A percentile compares a stretch with the other conserved stretches of the same genome.
These are phyloP conservation scores for Drosophila pseudotakahashii DNA, from an alignment of 2,888 invertebrate genomes.

Conservation along the genomic window DNA sequence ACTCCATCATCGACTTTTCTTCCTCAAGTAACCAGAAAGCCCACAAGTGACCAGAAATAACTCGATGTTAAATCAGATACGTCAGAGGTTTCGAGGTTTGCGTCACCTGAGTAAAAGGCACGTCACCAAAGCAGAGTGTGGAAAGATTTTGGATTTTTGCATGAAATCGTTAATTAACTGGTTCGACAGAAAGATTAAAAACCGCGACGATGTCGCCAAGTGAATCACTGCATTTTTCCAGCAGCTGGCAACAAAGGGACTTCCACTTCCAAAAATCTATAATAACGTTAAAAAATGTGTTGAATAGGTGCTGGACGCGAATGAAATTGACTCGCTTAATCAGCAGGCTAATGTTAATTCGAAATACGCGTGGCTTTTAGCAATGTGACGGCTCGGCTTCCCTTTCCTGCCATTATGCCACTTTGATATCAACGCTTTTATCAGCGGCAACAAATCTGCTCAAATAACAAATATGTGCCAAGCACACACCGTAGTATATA, in stretches of 20 bases:
- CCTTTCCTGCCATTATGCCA: slow-evolving; percentile 14
- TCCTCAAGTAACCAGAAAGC: background rate
- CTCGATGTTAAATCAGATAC: slow-evolving; percentile 12
- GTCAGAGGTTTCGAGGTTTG: slow-evolving; percentile 27
- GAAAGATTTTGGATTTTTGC: slow-evolving; percentile 38
- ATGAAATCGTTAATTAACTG: slow-evolving; percentile 40
- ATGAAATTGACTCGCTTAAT: slow-evolving; percentile 59
- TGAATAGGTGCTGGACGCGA: slow-evolving; percentile 17
- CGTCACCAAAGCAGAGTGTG: slow-evolving; percentile 19
- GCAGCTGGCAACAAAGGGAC: slow-evolving; percentile 21
- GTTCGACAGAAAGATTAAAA: background rate
- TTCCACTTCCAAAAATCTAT: slow-evolving; percentile 1
- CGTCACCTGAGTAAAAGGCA: slow-evolving; percentile 25
- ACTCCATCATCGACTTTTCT: slow-evolving; percentile 1
- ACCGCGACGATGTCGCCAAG: slow-evolving; percentile 18
- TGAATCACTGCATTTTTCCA: slow-evolving; percentile 35
- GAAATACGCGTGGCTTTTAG: slow-evolving; percentile 73
- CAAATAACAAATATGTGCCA: slow-evolving; percentile 70
- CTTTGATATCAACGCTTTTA: slow-evolving; percentile 50
- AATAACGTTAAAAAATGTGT: slow-evolving; percentile 11
- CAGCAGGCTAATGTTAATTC: slow-evolving; percentile 66
- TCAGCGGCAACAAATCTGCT: slow-evolving; percentile 63
- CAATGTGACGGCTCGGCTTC: slow-evolving; percentile 34
- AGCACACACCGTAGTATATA: slow-evolving; percentile 15
- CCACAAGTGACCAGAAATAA: slow-evolving; percentile 21